phyloP scores from a whole-genome alignment of 1,140 invertebrate genomes.

The Danaus melanippus region DNA sequence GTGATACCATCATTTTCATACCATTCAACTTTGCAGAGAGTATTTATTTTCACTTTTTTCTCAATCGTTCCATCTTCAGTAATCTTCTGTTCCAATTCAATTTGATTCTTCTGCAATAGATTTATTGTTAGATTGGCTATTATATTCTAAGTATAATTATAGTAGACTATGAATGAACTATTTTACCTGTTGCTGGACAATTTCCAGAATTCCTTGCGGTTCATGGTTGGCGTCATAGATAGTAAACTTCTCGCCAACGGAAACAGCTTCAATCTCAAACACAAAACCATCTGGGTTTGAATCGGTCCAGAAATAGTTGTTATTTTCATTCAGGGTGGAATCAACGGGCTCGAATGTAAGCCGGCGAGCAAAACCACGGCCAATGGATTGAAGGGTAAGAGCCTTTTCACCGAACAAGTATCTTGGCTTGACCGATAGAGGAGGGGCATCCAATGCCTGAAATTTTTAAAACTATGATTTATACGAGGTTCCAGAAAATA shows the following conservation, averaged over 20 bases:
- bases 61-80: slow-evolving; percentile 70
- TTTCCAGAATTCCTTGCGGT: slow-evolving; percentile 76
- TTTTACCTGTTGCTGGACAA: slow-evolving; percentile 74
- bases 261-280: slow-evolving; percentile 80
- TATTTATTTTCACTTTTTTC: slow-evolving; percentile 76
- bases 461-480: slow-evolving; percentile 42
- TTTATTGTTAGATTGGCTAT: not conserved
- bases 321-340: slow-evolving; percentile 77
- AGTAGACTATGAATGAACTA: slow-evolving; percentile 1
- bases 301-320: slow-evolving; percentile 85
- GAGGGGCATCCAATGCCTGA: slow-evolving; percentile 59
- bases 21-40: slow-evolving; percentile 79
- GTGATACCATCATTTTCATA: slow-evolving; percentile 75
- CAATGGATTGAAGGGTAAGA: slow-evolving; percentile 78
- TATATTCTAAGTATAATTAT: not conserved
- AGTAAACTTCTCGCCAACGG: slow-evolving; percentile 80
- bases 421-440: slow-evolving; percentile 58
- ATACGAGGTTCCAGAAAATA: slow-evolving; percentile 17
- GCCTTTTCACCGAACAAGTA: slow-evolving; percentile 77
- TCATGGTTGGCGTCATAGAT: slow-evolving; percentile 77
- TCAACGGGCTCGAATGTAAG: slow-evolving; percentile 80
- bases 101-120: slow-evolving; percentile 61
- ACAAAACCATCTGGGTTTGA: slow-evolving; percentile 80
- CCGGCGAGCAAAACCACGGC: slow-evolving; percentile 81
- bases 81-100: slow-evolving; percentile 63